A percentile compares a stretch with the other conserved stretches of the same genome.
These are phyloP conservation scores for Cettia cetti DNA, from an alignment of 2,113 vertebrate species.

Conservation along the genomic window DNA sequence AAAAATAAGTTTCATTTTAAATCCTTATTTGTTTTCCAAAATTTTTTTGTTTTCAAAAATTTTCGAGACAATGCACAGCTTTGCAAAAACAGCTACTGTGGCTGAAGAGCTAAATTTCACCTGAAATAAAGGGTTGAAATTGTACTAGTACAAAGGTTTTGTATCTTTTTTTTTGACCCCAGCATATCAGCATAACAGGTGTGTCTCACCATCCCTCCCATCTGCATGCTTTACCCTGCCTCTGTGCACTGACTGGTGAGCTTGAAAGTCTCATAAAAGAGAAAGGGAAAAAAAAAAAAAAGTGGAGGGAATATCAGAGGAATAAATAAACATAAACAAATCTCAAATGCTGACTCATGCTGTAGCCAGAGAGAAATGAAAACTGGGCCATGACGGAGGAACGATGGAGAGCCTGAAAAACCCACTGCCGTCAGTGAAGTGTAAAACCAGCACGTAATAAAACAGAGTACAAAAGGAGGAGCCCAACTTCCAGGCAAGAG, in stretches of 20 bases:
- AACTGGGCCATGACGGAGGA: neutral
- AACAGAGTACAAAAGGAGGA: neutral
- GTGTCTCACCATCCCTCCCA: neutral
- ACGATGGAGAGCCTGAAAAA: accelerated
- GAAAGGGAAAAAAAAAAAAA: neutral
- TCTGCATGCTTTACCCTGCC: neutral
- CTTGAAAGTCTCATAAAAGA: neutral
- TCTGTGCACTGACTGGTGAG: neutral
- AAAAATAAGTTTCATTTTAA: neutral
- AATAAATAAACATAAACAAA: neutral
- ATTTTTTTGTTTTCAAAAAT: accelerated
- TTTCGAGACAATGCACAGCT: neutral
- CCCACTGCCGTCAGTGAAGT: neutral
- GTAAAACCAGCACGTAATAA: no score
- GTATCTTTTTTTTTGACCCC: neutral
- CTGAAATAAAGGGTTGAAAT: neutral
- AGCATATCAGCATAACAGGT: neutral
- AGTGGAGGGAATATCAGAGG: neutral
- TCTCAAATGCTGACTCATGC: neutral
- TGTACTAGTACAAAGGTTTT: neutral
- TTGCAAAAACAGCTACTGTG: neutral
- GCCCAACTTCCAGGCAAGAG: neutral
- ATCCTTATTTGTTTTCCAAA: neutral
- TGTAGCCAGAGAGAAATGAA: neutral
- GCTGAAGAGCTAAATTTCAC: neutral